Evolutionary conservation across 2,113 vertebrate genomes (phyloP).

Genomic region (Chlorodrepanis virens): DNA sequence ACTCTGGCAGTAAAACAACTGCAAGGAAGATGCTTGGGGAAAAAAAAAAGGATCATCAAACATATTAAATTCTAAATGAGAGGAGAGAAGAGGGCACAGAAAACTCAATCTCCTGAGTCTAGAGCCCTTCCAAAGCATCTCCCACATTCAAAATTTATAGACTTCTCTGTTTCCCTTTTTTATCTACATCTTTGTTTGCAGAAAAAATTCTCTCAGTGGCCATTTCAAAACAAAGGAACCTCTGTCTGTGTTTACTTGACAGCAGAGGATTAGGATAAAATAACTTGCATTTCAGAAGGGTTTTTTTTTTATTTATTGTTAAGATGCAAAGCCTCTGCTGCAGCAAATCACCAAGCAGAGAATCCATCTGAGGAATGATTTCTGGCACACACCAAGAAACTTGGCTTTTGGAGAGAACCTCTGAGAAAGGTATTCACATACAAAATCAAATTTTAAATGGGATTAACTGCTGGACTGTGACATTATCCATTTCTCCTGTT

Average conservation of each 20-base stretch:
- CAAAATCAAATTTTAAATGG: constrained; percentile 5
- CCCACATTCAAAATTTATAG: not conserved
- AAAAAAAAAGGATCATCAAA: not conserved
- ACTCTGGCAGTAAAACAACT: not conserved
- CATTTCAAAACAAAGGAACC: constrained; percentile 26
- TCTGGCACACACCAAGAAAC: not conserved
- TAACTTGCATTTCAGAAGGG: constrained; percentile 26
- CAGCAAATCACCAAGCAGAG: not conserved
- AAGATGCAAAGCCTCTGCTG: not conserved
- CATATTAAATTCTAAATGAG: not conserved
- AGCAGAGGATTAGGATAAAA: constrained; percentile 29
- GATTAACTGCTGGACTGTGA: constrained; percentile 36
- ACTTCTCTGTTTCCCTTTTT: not conserved
- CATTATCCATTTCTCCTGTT: not conserved
- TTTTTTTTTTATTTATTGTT: not conserved
- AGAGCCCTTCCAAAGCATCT: not conserved
- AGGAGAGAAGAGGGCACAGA: not conserved
- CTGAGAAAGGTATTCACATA: not conserved
- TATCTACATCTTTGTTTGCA: constrained; percentile 2
- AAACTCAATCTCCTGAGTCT: not conserved
- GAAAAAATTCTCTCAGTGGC: not conserved
- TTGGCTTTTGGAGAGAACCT: not conserved
- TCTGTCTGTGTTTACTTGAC: constrained; percentile 32
- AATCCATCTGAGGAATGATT: not conserved
- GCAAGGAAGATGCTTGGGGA: not conserved